Evolutionary conservation across 2,888 invertebrate genomes (phyloP).

Genomic region (Drosophila kokeensis): DNA sequence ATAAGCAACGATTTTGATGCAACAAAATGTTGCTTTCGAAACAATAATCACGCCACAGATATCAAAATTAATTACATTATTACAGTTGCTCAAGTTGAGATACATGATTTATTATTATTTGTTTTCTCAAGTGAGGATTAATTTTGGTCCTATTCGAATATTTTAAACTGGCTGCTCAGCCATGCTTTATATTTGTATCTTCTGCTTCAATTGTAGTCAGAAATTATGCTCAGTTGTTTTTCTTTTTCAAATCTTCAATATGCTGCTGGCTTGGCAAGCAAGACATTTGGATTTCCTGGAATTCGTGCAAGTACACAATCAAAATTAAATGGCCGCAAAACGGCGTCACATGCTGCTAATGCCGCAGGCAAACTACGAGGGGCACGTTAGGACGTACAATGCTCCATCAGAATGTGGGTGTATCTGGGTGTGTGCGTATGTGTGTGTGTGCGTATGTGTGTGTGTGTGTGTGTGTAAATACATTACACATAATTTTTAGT

Average conservation of each 20-base stretch:
- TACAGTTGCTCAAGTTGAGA: background rate
- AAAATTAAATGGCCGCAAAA: conserved; percentile 52
- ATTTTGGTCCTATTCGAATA: background rate
- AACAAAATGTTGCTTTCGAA: conserved; percentile 15
- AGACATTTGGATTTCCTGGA: conserved; percentile 15
- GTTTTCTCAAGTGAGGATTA: background rate
- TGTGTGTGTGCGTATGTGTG: conserved; percentile 15
- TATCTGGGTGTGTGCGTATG: conserved; percentile 11
- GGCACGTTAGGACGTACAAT: conserved; percentile 30
- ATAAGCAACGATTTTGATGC: conserved; percentile 14
- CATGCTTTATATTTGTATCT: background rate
- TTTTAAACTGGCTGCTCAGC: background rate
- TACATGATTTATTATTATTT: background rate
- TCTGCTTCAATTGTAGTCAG: background rate
- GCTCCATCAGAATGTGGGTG: conserved; percentile 11
- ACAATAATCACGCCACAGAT: background rate
- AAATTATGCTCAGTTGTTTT: background rate
- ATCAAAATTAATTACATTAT: background rate
- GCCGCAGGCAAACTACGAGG: conserved; percentile 42
- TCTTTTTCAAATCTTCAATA: conserved; percentile 4
- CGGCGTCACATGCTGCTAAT: conserved; percentile 57
- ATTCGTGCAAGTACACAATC: conserved; percentile 20
- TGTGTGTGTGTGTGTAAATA: conserved; percentile 37
- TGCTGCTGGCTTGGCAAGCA: conserved; percentile 1
- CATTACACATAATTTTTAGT: conserved; percentile 67